These are phyloP conservation scores for Micrasema minimum DNA, from an alignment of 1,140 invertebrate species.

Conservation along the genomic window DNA sequence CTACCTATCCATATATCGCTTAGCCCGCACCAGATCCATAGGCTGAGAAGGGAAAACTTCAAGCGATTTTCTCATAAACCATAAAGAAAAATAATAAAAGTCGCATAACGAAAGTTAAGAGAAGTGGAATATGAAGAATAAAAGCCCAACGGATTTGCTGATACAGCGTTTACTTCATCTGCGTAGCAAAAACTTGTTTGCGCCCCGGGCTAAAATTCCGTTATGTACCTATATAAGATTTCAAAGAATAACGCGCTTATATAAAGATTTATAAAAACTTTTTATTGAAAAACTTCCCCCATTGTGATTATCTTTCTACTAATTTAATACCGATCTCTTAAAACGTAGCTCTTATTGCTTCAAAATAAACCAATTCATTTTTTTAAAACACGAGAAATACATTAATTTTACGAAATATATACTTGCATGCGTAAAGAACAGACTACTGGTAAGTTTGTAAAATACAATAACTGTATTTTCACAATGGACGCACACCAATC, in stretches of 20 bases:
- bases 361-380: too few species aligned
- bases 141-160: slow-evolving; percentile 45
- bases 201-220: slow-evolving; percentile 10
- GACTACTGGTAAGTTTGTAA: too few species aligned
- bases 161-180: slow-evolving; percentile 35
- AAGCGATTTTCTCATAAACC: slow-evolving; percentile 46
- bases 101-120: slow-evolving; percentile 46
- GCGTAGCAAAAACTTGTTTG: slow-evolving; percentile 20
- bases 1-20: neutral
- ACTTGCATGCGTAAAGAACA: too few species aligned
- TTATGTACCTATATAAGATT: slow-evolving; percentile 5
- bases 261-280: slow-evolving; percentile 2
- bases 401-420: too few species aligned
- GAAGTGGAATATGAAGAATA: slow-evolving; percentile 50
- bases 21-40: slow-evolving; percentile 3
- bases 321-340: too few species aligned
- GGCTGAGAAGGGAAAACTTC: slow-evolving; percentile 33
- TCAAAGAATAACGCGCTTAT: neutral
- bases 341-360: too few species aligned
- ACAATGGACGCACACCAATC: slow-evolving; percentile 25
- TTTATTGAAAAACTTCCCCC: slow-evolving; percentile 5
- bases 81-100: slow-evolving; percentile 49
- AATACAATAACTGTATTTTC: too few species aligned
- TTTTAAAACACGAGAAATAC: too few species aligned
- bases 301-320: too few species aligned